These are phyloP conservation scores for Stomorhina lunata DNA, from an alignment of 2,888 invertebrate genomes.

Conservation along the genomic window DNA sequence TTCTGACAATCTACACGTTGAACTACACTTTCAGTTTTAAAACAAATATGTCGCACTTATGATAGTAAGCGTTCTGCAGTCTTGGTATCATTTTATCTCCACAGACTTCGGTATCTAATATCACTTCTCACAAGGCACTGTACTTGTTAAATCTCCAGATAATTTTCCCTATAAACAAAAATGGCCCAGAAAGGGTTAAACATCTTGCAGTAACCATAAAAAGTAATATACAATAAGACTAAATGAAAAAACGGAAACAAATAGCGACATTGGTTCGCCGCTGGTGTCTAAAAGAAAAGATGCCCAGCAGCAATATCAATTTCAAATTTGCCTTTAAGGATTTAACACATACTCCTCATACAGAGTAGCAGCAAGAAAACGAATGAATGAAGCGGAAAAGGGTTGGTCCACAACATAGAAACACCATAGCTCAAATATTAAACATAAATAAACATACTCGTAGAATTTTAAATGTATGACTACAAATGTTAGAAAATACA, in stretches of 20 bases:
- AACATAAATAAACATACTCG: constrained; percentile 10
- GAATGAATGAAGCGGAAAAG: constrained; percentile 34
- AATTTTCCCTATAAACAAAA: background rate
- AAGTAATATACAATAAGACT: background rate
- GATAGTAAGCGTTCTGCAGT: too few species aligned
- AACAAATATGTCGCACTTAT: too few species aligned
- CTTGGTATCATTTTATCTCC: too few species aligned
- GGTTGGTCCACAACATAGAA: constrained; percentile 42
- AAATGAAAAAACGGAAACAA: constrained; percentile 69
- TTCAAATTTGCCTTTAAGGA: constrained; percentile 54
- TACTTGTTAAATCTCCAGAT: too few species aligned
- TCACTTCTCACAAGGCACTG: too few species aligned
- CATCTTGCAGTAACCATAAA: background rate
- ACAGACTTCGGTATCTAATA: too few species aligned
- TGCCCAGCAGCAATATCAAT: constrained; percentile 70
- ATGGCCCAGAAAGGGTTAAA: background rate
- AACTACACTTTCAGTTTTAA: too few species aligned
- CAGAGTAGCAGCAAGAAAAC: constrained; percentile 3
- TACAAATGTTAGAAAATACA: background rate
- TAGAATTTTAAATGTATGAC: background rate
- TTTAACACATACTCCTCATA: background rate
- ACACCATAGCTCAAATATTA: background rate
- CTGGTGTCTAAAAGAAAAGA: constrained; percentile 58
- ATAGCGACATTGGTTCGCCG: constrained; percentile 67
- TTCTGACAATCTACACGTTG: too few species aligned